These are phyloP conservation scores for Cuculus canorus DNA, from an alignment of 2,797 vertebrate species.

Conservation along the genomic window DNA sequence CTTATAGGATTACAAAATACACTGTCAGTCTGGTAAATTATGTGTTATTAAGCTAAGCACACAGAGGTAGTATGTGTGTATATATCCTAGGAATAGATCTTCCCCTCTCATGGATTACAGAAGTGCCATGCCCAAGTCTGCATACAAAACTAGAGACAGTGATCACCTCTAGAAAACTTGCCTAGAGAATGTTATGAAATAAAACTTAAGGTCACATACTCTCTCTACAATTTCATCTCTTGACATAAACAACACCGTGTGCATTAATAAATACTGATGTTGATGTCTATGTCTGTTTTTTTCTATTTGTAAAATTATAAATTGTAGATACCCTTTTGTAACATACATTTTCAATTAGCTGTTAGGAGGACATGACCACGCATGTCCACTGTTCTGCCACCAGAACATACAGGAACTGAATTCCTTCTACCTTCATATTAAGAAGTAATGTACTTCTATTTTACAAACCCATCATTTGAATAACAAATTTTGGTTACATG, in stretches of 20 bases:
- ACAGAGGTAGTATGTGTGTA: background rate
- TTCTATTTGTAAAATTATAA: background rate
- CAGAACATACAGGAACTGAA: background rate
- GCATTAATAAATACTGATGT: background rate
- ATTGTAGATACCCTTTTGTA: background rate
- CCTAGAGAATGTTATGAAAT: too few species aligned
- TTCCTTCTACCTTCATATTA: background rate
- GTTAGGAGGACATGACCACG: background rate
- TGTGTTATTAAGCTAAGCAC: background rate
- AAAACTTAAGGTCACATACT: background rate
- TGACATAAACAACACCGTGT: background rate
- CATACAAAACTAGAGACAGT: background rate
- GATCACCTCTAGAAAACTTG: background rate
- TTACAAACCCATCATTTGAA: background rate
- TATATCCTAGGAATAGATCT: background rate
- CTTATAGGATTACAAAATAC: background rate
- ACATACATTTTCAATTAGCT: background rate
- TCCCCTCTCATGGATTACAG: background rate
- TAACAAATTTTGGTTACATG: background rate
- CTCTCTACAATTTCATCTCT: background rate
- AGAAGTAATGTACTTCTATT: background rate
- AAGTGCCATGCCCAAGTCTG: background rate
- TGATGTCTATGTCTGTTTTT: background rate
- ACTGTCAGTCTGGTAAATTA: background rate
- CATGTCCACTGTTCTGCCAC: background rate